A percentile compares a stretch with the other conserved stretches of the same genome.
phyloP scores from a whole-genome alignment of 2,113 vertebrate species.

The Ahaetulla prasina region DNA sequence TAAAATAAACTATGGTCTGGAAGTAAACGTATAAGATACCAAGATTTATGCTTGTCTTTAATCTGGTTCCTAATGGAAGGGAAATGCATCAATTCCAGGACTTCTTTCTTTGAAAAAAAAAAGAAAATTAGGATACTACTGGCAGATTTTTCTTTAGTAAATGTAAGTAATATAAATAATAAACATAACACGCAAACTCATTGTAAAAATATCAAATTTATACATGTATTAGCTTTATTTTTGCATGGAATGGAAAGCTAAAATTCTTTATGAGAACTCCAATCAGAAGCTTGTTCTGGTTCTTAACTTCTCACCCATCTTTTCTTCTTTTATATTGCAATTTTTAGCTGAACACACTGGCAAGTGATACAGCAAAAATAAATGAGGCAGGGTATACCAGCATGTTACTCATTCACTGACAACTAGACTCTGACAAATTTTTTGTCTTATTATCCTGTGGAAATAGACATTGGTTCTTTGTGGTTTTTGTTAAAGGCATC shows the following conservation, averaged over 20 bases:
- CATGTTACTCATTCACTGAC: neutral
- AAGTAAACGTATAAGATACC: neutral
- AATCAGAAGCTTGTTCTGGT: neutral
- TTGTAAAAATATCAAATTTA: neutral
- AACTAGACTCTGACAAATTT: neutral
- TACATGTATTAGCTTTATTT: neutral
- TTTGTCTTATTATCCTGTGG: neutral
- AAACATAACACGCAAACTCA: neutral
- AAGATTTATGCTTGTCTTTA: neutral
- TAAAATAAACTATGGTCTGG: neutral
- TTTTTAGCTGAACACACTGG: neutral
- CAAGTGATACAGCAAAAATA: neutral
- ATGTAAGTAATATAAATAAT: neutral
- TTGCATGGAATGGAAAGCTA: neutral
- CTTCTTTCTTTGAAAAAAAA: neutral
- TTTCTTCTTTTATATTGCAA: neutral
- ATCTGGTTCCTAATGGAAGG: neutral
- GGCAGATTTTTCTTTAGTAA: neutral
- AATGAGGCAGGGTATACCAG: neutral
- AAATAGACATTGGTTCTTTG: neutral
- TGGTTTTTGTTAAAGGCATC: no score
- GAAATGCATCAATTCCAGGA: neutral
- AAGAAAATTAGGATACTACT: neutral
- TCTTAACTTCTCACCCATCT: neutral
- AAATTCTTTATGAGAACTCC: neutral